These are phyloP conservation scores for Euglossa dilemma DNA, from an alignment of 1,140 invertebrate species.

Conservation along the genomic window DNA sequence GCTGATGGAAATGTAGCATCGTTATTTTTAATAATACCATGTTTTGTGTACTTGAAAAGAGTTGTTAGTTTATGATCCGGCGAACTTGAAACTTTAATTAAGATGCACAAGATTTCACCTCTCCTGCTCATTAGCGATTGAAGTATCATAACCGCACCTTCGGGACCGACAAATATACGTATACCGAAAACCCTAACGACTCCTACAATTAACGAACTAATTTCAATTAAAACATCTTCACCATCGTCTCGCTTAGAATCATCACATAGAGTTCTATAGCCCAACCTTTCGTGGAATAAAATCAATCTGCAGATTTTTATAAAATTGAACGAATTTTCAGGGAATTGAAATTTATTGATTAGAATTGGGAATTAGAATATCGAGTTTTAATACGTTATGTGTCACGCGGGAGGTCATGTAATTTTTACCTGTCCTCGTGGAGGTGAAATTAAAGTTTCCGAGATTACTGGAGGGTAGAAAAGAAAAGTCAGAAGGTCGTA, in stretches of 20 bases:
- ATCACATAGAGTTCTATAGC: too few species aligned
- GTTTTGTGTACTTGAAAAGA: background rate
- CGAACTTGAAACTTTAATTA: background rate
- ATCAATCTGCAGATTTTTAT: background rate
- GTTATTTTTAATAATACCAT: background rate
- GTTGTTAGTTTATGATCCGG: background rate
- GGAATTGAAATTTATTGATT: background rate
- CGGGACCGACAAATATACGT: background rate
- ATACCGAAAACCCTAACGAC: background rate
- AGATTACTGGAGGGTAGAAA: too few species aligned
- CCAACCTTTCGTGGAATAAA: background rate
- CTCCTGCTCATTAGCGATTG: constrained; percentile 8
- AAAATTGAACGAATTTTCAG: background rate
- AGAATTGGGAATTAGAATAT: too few species aligned
- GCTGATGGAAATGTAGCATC: background rate
- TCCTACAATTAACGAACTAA: background rate
- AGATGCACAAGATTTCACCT: background rate
- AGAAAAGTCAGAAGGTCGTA: constrained; percentile 8
- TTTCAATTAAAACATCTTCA: background rate
- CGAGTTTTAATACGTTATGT: too few species aligned
- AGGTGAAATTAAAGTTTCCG: background rate
- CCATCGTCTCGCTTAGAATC: background rate
- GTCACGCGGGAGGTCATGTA: too few species aligned
- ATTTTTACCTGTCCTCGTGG: too few species aligned
- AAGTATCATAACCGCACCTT: constrained; percentile 2